These are phyloP conservation scores for Odobenus rosmarus DNA, from an alignment of 2,113 vertebrate genomes.

Conservation along the genomic window DNA sequence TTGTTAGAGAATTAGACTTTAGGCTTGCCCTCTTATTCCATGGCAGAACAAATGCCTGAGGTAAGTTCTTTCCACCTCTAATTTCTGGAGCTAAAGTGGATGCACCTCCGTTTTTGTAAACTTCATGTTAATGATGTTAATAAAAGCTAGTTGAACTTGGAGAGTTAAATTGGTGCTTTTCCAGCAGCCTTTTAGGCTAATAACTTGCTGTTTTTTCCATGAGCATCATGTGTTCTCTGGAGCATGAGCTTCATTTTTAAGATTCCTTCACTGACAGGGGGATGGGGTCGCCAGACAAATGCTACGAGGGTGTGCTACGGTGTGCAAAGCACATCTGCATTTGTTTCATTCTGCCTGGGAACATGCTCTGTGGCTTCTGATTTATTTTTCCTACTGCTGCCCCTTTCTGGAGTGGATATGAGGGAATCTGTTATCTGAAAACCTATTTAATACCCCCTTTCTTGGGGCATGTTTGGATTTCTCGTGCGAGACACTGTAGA, in stretches of 20 bases:
- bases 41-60: not conserved
- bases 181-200: not conserved
- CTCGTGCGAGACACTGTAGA: not conserved
- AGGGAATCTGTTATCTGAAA: not conserved
- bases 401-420: not conserved
- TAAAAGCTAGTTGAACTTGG: slow-evolving; percentile 30
- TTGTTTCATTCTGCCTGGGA: slow-evolving; percentile 9
- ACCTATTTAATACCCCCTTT: not conserved
- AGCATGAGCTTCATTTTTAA: not conserved
- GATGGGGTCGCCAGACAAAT: not conserved
- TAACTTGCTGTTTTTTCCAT: not conserved
- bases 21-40: not conserved
- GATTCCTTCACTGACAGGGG: not conserved
- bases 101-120: slow-evolving; percentile 1
- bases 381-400: not conserved
- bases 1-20: not conserved
- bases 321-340: not conserved
- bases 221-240: slow-evolving; percentile 10
- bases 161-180: slow-evolving; percentile 46
- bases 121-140: not conserved
- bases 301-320: not conserved
- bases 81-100: slow-evolving; percentile 13
- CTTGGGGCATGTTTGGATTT: not conserved
- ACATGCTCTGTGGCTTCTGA: not conserved
- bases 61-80: not conserved